phyloP scores from a whole-genome alignment of 2,888 invertebrate species.

The Pteria penguin region DNA sequence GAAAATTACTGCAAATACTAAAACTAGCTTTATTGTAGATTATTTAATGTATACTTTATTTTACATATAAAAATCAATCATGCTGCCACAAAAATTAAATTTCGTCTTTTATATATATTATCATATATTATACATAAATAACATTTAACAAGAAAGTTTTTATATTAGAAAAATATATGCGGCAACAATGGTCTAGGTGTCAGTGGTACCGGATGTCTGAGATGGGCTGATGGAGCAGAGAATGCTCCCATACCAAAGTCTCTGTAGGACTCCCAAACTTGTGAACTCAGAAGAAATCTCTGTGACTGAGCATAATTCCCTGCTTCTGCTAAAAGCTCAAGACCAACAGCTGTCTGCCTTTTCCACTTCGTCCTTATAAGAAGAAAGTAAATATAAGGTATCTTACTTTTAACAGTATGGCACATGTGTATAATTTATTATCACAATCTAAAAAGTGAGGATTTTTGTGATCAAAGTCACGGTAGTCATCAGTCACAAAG shows the following conservation, averaged over 20 bases:
- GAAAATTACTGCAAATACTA: too few relatives aligned
- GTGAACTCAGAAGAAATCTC: constrained; percentile 10
- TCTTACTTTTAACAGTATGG: background rate
- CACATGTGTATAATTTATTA: too few relatives aligned
- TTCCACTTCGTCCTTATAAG: constrained; percentile 35
- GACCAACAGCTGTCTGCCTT: constrained; percentile 30
- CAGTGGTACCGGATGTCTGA: background rate
- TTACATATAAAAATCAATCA: too few relatives aligned
- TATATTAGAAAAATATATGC: background rate
- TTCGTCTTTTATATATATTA: too few relatives aligned
- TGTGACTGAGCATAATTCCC: constrained; percentile 24
- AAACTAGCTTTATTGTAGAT: too few relatives aligned
- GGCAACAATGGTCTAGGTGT: background rate
- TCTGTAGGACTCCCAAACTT: background rate
- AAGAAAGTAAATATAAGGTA: background rate
- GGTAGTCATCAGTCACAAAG: too few relatives aligned
- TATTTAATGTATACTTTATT: too few relatives aligned
- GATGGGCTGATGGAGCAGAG: background rate
- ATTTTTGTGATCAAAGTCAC: too few relatives aligned
- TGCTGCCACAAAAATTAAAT: too few relatives aligned
- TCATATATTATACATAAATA: too few relatives aligned
- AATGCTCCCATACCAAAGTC: background rate
- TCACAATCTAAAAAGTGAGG: too few relatives aligned
- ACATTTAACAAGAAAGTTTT: too few relatives aligned
- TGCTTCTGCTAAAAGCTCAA: constrained; percentile 32